phyloP scores from a whole-genome alignment of 1,140 invertebrate species.

The Solenopsis invicta region DNA sequence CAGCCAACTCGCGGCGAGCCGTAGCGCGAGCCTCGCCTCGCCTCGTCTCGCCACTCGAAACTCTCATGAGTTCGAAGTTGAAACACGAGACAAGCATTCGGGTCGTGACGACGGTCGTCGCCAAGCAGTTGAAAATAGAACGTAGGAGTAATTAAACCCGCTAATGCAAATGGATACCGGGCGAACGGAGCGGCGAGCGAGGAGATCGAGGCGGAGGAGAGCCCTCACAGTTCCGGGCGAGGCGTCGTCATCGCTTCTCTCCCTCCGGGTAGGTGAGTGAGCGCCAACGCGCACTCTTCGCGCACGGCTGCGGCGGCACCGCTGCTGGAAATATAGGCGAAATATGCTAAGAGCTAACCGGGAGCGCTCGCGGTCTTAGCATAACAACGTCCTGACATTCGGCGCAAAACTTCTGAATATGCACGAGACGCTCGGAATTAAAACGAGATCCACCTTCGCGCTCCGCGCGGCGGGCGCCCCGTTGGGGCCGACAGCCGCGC shows the following conservation, averaged over 20 bases:
- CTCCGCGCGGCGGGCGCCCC: constrained; percentile 8
- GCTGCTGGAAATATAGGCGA: constrained; percentile 78
- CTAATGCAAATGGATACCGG: constrained; percentile 74
- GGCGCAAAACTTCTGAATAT: constrained; percentile 81
- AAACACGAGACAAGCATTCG: constrained; percentile 59
- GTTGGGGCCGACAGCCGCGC: neutral
- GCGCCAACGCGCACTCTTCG: constrained; percentile 51
- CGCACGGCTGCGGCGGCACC: constrained; percentile 54
- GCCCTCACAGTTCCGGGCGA: too few species aligned
- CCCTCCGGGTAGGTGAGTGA: too few species aligned
- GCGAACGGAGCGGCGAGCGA: neutral
- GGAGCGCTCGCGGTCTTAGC: constrained; percentile 78
- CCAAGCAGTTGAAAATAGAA: constrained; percentile 65
- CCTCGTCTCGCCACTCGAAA: constrained; percentile 29
- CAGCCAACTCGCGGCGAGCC: constrained; percentile 16
- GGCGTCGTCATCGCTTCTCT: too few species aligned
- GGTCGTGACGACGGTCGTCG: constrained; percentile 39
- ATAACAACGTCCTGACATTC: constrained; percentile 81
- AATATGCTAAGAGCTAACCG: constrained; percentile 80
- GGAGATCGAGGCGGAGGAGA: too few species aligned
- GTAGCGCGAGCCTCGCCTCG: too few species aligned
- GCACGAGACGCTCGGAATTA: constrained; percentile 73
- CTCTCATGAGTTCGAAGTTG: constrained; percentile 50
- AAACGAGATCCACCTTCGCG: constrained; percentile 69
- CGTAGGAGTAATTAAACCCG: constrained; percentile 74